Base-by-base conservation (phyloP, 2,797 vertebrate species). In the Psittacula derbiana region DNA sequence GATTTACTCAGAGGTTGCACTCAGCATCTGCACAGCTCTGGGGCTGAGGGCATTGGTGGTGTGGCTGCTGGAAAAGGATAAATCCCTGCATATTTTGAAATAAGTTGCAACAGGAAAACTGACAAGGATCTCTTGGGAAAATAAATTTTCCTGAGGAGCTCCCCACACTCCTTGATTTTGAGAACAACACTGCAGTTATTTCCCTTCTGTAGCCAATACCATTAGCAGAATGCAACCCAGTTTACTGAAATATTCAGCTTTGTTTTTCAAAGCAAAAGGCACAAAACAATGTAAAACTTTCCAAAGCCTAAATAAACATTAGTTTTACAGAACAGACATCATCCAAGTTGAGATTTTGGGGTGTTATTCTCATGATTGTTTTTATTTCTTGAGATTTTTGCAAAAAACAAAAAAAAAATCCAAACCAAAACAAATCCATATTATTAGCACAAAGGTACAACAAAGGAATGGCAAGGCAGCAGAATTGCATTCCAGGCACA, bases 131-230 rank as follows among this genome's bases (percentile, higher is more conserved):
- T 36, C 47, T 5, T 19, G 40, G 75, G 71, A 61, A 4, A 43
- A 23, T 3, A 23, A 65, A 0, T 28, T 8, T 36, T 1, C 43
- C 38, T 7, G 57, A 6, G 16, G 25, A 57, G 49, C n/a, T 70
- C 31, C 52, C 47, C 28, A 1, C 4, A 1, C 0, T 14, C 44
- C 64, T 28, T 0, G 10, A 5, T 24, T 67, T 20, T 44, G 19
- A 49, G 19, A n/a, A 1, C 7, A 4, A 44, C 61, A 17, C 58
- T 62, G 33, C 24, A 28, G 66, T 6, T 2, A 0, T 8, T 23
- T 8, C 40, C 43, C 40, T 57, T 14, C 55, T 12, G 40, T 4
- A 33, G 40, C 36, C 43, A 30, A 7, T 6, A 19, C 12, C 36
- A 8, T 1, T 4, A 64, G 53, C 69, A 12, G 33, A 23, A 12